These are phyloP conservation scores for Mormyrops attenuatus DNA, from an alignment of 2,797 vertebrate species.

Conservation along the genomic window DNA sequence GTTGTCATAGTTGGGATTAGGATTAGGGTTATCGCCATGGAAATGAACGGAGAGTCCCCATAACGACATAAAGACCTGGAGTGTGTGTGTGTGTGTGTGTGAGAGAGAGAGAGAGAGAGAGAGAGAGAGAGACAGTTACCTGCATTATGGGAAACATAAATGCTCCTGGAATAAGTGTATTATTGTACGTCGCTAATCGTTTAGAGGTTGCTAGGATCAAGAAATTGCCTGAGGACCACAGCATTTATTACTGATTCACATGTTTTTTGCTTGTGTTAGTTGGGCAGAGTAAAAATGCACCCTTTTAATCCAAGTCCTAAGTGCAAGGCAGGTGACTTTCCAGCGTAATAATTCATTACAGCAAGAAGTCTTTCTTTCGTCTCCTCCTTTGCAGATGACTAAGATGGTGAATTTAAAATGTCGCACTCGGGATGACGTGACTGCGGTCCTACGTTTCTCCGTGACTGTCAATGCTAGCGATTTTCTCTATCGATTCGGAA, in stretches of 20 bases:
- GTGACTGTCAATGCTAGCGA: not conserved
- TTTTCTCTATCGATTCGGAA: slow-evolving; percentile 6
- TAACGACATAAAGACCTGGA: not conserved
- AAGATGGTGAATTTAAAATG: not conserved
- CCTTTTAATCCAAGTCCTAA: slow-evolving; percentile 45
- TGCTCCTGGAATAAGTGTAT: not conserved
- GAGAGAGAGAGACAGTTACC: not conserved
- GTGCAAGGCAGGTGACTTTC: slow-evolving; percentile 37
- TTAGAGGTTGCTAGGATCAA: not conserved
- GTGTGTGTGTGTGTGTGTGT: not conserved
- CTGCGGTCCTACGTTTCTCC: not conserved
- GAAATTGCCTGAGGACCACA: not conserved
- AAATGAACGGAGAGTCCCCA: not conserved
- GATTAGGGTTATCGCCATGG: not conserved
- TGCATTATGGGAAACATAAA: not conserved
- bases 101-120: no score
- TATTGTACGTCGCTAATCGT: not conserved
- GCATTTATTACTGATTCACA: slow-evolving; percentile 33
- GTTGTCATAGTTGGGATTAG: not conserved
- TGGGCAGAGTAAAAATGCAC: slow-evolving; percentile 44
- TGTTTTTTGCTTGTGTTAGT: slow-evolving; percentile 25
- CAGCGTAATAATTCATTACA: not conserved
- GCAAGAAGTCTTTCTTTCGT: not conserved
- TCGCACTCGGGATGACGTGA: not conserved
- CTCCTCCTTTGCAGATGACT: not conserved